These are phyloP conservation scores for Cuculus canorus DNA, from an alignment of 2,797 vertebrate genomes.

Conservation along the genomic window DNA sequence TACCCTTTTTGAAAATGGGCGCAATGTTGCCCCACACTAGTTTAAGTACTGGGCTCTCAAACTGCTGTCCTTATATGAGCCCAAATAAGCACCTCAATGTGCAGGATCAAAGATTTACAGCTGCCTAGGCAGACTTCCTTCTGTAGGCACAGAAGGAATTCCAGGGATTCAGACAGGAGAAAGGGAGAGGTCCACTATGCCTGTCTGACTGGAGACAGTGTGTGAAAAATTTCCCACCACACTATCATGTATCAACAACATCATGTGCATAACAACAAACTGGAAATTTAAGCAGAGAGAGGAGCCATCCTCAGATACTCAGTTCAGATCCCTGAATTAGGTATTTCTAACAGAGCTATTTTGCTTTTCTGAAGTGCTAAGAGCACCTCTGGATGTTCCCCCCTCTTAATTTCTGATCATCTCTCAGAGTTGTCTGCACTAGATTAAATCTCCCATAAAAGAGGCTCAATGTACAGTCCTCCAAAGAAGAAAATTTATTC, in stretches of 20 bases:
- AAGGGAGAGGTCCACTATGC: not conserved
- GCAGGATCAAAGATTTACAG: rapidly evolving
- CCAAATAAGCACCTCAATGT: not conserved
- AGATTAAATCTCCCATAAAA: not conserved
- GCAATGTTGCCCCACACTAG: not conserved
- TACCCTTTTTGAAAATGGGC: no score
- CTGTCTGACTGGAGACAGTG: not conserved
- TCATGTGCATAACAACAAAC: not conserved
- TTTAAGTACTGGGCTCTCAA: not conserved
- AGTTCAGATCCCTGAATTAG: not conserved
- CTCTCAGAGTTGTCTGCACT: not conserved
- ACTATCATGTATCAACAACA: not conserved
- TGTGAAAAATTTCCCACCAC: not conserved
- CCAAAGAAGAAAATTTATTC: not conserved
- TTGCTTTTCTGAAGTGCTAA: not conserved
- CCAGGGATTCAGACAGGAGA: not conserved
- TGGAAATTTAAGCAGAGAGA: not conserved
- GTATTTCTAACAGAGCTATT: not conserved
- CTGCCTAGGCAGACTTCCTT: not conserved
- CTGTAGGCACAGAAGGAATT: no score
- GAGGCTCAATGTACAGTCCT: not conserved
- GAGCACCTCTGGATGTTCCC: not conserved
- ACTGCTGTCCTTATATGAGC: not conserved
- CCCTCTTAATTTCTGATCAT: not conserved
- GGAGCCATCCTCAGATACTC: not conserved